Evolutionary conservation across 1,140 invertebrate species (phyloP), one percentile per base, ranked within the genome.

Genomic region (Mya arenaria): DNA sequence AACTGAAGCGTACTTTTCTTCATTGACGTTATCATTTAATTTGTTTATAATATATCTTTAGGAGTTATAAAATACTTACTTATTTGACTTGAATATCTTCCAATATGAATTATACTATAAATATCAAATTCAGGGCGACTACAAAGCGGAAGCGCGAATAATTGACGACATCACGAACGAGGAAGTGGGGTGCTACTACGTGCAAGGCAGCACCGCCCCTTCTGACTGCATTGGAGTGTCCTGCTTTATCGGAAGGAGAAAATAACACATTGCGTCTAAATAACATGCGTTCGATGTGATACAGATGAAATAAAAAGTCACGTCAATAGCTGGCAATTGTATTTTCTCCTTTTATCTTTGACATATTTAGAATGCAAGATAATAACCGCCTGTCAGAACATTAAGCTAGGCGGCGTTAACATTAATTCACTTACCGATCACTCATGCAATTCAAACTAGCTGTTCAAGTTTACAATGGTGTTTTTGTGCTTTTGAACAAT

Each of bases 101-200:
- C 13, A 15, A n/a, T 48, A 48, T 48, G 13, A 13, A n/a, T 48
- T 13, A 15, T 48, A n/a, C 13, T 48, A 15, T 15, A 13, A n/a
- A 4, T 28, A 23, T 28, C 32, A 3, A 8, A 55, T 72, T 32
- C 25, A 72, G 69, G 69, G 69, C 44, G 69, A 72, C 44, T 72
- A 72, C 69, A 72, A 55, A 30, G 69, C 23, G 13, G 15, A 72
- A 17, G 48, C 48, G 3, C 52, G 5, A 32, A 41, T 72, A 4
- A 34, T 44, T 10, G 69, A 72, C 69, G 55, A 41, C 17, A 32
- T 15, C 44, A 55, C 44, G 0, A 48, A 72, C 37, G 69, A 52
- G 25, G 25, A 44, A 8, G 69, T 72, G 8, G 23, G 39, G 4
- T 72, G 69, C 37, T 72, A 52, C 34, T 30, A 52, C 30, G n/a